A percentile compares a stretch with the other conserved stretches of the same genome.
These are phyloP conservation scores for Drosophila buzzatii DNA, from an alignment of 2,888 invertebrate genomes.

Conservation along the genomic window DNA sequence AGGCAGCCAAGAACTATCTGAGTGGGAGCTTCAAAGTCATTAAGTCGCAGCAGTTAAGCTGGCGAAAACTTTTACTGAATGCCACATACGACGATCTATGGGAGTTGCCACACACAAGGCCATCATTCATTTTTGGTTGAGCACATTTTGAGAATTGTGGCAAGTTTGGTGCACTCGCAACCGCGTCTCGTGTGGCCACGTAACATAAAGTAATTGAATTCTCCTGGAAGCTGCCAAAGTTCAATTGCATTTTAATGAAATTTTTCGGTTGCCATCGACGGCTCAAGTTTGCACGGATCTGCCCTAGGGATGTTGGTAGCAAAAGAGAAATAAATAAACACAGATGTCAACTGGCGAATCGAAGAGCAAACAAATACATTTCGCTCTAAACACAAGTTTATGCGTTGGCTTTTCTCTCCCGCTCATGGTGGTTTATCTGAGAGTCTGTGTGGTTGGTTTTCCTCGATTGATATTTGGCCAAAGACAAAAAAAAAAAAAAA, in stretches of 20 bases:
- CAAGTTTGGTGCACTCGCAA: constrained; percentile 33
- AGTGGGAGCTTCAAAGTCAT: constrained; percentile 52
- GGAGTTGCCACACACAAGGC: constrained; percentile 9
- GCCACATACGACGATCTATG: constrained; percentile 19
- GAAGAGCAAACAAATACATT: constrained; percentile 31
- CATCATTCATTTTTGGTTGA: constrained; percentile 25
- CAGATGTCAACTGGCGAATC: constrained; percentile 33
- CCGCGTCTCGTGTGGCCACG: constrained; percentile 28
- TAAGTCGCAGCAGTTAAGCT: constrained; percentile 40
- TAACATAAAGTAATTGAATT: constrained; percentile 59
- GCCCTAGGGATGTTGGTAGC: not conserved
- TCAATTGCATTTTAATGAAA: constrained; percentile 67
- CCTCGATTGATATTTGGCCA: constrained; percentile 17
- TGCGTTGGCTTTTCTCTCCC: not conserved
- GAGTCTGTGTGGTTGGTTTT: constrained; percentile 4
- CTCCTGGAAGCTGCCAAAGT: constrained; percentile 53
- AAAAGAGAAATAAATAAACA: constrained; percentile 41
- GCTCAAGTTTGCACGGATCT: constrained; percentile 11
- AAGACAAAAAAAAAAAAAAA: constrained; percentile 5
- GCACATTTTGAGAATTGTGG: constrained; percentile 8
- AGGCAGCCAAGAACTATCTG: constrained; percentile 4
- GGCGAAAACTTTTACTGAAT: constrained; percentile 17
- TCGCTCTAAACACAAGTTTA: constrained; percentile 18
- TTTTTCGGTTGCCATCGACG: constrained; percentile 39
- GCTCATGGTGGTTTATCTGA: not conserved